phyloP scores from a whole-genome alignment of 92 coral and sea anemone species.

The Heteractis magnifica region DNA sequence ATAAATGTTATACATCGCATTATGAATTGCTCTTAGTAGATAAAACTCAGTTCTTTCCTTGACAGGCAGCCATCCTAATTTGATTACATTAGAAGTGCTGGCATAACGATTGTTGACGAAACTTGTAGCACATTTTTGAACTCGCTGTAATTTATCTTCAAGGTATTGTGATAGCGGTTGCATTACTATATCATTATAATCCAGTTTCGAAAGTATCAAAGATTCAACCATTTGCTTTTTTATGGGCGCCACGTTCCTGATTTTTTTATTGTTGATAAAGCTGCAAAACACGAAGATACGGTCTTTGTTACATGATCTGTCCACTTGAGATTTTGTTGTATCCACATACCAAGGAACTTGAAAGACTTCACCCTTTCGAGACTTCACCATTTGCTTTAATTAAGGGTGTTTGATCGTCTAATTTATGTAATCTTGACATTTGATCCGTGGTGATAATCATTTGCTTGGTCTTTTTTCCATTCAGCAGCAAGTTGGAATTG shows the following conservation, averaged over 20 bases:
- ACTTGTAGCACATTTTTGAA: constrained; percentile 21
- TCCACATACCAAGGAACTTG: background rate
- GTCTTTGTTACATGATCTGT: background rate
- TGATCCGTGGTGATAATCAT: constrained; percentile 65
- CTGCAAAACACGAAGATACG: background rate
- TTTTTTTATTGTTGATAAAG: too few relatives aligned
- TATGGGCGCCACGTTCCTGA: too few relatives aligned
- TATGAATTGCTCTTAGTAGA: constrained; percentile 13
- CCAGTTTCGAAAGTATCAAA: too few relatives aligned
- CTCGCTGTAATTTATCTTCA: background rate
- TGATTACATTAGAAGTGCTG: background rate
- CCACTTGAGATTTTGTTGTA: background rate
- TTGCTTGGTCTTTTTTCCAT: constrained; percentile 54
- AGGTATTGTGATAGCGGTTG: too few relatives aligned
- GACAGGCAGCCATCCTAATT: constrained; percentile 28
- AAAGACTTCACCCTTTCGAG: background rate
- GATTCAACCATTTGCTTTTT: too few relatives aligned
- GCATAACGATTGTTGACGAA: constrained; percentile 30
- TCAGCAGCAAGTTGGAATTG: too few relatives aligned
- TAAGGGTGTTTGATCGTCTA: background rate
- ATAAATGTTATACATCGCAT: background rate
- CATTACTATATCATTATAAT: too few relatives aligned
- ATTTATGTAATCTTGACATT: constrained; percentile 22
- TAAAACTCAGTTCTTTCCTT: constrained; percentile 22
- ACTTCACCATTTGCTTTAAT: background rate